Conservation (phyloP, 2,113 vertebrate species). For the Hippopotamus amphibius region DNA sequence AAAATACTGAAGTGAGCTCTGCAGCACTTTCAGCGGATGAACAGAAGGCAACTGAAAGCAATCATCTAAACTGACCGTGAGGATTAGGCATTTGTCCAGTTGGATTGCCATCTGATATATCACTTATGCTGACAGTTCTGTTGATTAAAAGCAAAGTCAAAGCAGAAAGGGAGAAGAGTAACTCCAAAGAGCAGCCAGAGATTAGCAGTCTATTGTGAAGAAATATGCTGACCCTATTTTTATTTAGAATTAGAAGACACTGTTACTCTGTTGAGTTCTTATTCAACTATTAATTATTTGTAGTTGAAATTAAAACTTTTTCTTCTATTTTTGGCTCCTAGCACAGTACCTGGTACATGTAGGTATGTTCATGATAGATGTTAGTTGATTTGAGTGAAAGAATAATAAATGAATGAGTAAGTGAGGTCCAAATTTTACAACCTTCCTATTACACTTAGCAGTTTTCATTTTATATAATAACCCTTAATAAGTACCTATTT, state of each 20-base stretch:
- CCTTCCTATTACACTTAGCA: background rate
- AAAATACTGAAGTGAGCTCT: background rate
- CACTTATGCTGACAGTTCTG: background rate
- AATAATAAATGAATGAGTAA: background rate
- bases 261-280: conserved; percentile 22
- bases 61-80: background rate
- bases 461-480: background rate
- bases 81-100: background rate
- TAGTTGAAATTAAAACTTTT: conserved; percentile 48
- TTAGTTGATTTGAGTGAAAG: background rate
- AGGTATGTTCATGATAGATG: background rate
- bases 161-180: background rate
- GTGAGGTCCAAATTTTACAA: conserved; percentile 17
- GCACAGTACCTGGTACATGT: background rate
- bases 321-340: background rate
- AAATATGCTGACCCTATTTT: conserved; percentile 16
- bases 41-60: background rate
- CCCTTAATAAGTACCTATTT: background rate
- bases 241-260: conserved; percentile 53
- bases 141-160: conserved; percentile 4
- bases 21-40: background rate
- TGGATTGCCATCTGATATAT: background rate
- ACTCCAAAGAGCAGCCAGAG: background rate
- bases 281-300: background rate
- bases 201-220: background rate